Conservation (phyloP, 2,888 invertebrate genomes). For the Oscheius sp. region DNA sequence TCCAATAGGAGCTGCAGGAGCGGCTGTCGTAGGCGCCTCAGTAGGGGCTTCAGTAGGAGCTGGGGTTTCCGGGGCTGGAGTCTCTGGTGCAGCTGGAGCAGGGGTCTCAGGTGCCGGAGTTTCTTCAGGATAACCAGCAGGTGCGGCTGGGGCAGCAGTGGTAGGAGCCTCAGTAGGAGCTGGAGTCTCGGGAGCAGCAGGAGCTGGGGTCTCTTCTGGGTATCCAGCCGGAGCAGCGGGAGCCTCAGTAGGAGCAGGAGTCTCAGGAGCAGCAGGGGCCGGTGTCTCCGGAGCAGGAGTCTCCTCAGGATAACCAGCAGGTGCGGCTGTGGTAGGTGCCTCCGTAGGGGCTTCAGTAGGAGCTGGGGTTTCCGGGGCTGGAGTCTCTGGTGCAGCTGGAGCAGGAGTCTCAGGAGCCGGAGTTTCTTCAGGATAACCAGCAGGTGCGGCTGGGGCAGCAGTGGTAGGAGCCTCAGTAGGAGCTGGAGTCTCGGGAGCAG, state of each 20-base stretch:
- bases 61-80: background rate
- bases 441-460: background rate
- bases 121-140: background rate
- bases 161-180: constrained; percentile 15
- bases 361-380: constrained; percentile 1
- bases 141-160: background rate
- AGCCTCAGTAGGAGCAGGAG: constrained; percentile 19
- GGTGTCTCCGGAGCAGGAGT: constrained; percentile 11
- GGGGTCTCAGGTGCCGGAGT: constrained; percentile 10
- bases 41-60: background rate
- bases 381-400: background rate
- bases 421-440: background rate
- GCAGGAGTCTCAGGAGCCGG: constrained; percentile 13
- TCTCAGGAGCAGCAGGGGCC: constrained; percentile 26
- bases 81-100: background rate
- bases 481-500: constrained; percentile 9
- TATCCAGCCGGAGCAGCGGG: background rate
- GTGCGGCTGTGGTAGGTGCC: constrained; percentile 25
- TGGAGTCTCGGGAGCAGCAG: constrained; percentile 14
- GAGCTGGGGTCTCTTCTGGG: constrained; percentile 1
- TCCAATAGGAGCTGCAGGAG: constrained; percentile 12
- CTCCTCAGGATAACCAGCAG: constrained; percentile 3
- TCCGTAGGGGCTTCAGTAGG: background rate
- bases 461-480: constrained; percentile 10
- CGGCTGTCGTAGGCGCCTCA: constrained; percentile 21